These are phyloP conservation scores for Eidolon helvum DNA, from an alignment of 2,113 vertebrate genomes.

Conservation along the genomic window DNA sequence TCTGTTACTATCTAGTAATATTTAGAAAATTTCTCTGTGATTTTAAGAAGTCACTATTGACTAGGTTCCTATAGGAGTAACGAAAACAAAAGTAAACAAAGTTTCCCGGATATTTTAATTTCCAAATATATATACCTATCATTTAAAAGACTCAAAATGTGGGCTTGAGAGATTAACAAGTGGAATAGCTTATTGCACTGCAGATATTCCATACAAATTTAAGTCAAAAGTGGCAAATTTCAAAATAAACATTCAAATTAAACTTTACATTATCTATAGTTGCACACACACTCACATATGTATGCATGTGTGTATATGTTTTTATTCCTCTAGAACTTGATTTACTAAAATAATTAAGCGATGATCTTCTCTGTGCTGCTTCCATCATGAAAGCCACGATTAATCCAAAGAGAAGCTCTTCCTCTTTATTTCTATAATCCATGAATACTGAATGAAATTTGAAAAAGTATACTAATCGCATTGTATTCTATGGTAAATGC, in stretches of 20 bases:
- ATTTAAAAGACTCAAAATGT: neutral
- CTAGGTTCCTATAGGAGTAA: neutral
- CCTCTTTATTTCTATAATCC: neutral
- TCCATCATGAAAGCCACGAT: neutral
- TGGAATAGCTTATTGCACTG: neutral
- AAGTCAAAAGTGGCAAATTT: neutral
- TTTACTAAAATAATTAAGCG: neutral
- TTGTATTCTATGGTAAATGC: neutral
- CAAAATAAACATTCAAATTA: neutral
- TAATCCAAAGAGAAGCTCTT: neutral
- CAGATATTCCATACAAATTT: neutral
- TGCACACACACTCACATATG: neutral
- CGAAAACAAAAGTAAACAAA: neutral
- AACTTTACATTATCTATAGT: neutral
- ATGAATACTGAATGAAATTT: constrained; percentile 8
- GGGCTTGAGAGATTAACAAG: neutral
- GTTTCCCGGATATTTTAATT: neutral
- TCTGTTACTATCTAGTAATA: neutral
- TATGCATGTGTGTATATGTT: neutral
- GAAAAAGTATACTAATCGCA: neutral
- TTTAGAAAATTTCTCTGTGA: neutral
- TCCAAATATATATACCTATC: neutral
- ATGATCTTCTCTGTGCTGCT: neutral
- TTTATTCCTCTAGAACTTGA: neutral
- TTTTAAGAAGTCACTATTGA: neutral